Evolutionary conservation across 2,888 invertebrate species (phyloP).

Genomic region (Zelleria hepariella): DNA sequence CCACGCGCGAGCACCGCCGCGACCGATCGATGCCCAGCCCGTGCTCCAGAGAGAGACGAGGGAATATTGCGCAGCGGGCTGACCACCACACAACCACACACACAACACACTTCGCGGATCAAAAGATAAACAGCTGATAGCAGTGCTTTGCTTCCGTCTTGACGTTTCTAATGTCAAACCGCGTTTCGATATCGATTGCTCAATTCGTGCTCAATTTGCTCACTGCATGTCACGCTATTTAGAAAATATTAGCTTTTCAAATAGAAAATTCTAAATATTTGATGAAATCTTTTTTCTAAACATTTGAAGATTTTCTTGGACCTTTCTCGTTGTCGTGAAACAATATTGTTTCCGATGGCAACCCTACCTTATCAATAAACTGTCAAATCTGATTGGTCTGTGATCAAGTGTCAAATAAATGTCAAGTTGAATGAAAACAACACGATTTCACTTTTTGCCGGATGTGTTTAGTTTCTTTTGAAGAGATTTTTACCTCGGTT

Average conservation of each 20-base stretch:
- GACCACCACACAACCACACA: conserved; percentile 24
- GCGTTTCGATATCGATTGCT: not conserved
- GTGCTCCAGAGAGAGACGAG: conserved; percentile 60
- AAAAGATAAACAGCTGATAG: conserved; percentile 54
- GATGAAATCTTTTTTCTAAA: too few species aligned
- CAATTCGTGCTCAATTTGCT: not conserved
- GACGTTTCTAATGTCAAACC: not conserved
- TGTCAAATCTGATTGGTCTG: too few species aligned
- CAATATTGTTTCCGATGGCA: too few species aligned
- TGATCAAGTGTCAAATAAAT: too few species aligned
- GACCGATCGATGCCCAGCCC: conserved; percentile 43
- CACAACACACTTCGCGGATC: conserved; percentile 30
- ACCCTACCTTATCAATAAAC: too few species aligned
- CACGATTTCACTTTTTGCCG: conserved; percentile 23
- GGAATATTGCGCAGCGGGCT: conserved; percentile 51
- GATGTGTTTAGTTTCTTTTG: conserved; percentile 8
- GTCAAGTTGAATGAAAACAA: not conserved
- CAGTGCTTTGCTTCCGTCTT: conserved; percentile 20
- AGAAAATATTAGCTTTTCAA: not conserved
- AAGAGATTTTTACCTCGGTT: not conserved
- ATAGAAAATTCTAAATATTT: too few species aligned
- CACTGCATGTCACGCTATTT: not conserved
- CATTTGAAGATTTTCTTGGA: too few species aligned
- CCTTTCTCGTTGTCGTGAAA: too few species aligned
- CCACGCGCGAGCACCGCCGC: conserved; percentile 43